Percentiles rank a stretch among this genome's conserved stretches.
phyloP scores from a whole-genome alignment of 1,140 invertebrate species.

The Pentalonia nigronervosa region DNA sequence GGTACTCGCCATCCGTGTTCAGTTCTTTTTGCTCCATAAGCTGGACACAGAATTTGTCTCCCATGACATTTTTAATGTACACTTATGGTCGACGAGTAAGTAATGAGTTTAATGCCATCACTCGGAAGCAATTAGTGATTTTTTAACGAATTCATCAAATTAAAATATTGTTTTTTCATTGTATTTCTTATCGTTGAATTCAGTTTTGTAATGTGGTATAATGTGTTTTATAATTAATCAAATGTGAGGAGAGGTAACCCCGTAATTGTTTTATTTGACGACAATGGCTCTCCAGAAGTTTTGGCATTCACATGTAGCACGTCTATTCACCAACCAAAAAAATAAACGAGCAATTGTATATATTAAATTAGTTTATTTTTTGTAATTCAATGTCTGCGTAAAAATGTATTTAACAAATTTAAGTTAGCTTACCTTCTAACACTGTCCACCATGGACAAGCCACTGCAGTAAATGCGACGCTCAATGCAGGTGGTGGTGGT shows the following conservation, averaged over 20 bases:
- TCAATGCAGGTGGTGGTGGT: background rate
- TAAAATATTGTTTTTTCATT: background rate
- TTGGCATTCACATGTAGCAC: background rate
- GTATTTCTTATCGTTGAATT: background rate
- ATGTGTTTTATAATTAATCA: background rate
- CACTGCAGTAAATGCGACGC: slow-evolving; percentile 3
- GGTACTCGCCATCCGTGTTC: background rate
- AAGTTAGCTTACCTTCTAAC: background rate
- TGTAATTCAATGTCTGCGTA: background rate
- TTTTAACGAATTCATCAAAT: background rate
- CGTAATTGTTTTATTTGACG: background rate
- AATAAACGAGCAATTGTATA: background rate
- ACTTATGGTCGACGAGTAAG: background rate
- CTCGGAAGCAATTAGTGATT: background rate
- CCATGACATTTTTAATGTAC: background rate
- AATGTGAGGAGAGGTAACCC: background rate
- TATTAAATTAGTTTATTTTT: background rate
- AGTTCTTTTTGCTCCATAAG: background rate
- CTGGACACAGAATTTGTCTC: background rate
- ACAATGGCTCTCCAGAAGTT: background rate
- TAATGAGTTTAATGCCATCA: background rate
- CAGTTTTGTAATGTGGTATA: no score
- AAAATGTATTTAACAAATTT: background rate
- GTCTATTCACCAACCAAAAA: slow-evolving; percentile 1
- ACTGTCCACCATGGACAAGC: slow-evolving; percentile 39